Evolutionary conservation across 2,113 vertebrate species (phyloP), one percentile per base, ranked within the genome.

Genomic region (Apaloderma vittatum): DNA sequence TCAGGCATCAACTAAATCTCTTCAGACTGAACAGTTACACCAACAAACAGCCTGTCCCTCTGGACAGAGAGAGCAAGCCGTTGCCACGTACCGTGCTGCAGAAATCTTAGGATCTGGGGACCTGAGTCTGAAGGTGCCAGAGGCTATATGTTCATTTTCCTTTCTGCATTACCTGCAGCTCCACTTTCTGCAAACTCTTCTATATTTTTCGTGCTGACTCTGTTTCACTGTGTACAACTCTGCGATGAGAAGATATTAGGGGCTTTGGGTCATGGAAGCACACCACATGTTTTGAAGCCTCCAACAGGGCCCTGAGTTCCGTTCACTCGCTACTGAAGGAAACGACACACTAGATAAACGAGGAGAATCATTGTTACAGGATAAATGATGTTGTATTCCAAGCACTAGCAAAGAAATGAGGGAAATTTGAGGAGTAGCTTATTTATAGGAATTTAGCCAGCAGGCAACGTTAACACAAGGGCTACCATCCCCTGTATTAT

Each of bases 91-190:
- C 98, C 98, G 86, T 3, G 97, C 98, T 82, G 97, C 98, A 3
- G 92, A 96, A 70, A 98, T 97, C 52, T 98, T 90, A 23, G 98
- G 97, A 90, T 98, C 98, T 94, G 98, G 88, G 40, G 97, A 98
- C 97, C 98, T 95, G 15, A 98, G 97, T 43, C 98, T 98, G 63
- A 98, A 99, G 95, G 97, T 98, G 84, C 97, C 94, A 85, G 98
- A 96, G 43, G 98, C 97, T 34, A 97, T 97, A 97, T 98, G 96
- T 77, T 98, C 98, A 73, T 97, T 12, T 98, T 96, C 85, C 88
- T 52, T 93, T 98, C 97, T 8, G 98, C 20, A 5, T 98, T 24
- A 96, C 98, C 94, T 97, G 97, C 73, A 98, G 97, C 97, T 99
- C 97, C 98, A 97, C 76, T 96, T 97, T 98, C 95, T 98, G 92